These are phyloP conservation scores for Vicugna pacos DNA, from an alignment of 2,113 vertebrate genomes.

Conservation along the genomic window DNA sequence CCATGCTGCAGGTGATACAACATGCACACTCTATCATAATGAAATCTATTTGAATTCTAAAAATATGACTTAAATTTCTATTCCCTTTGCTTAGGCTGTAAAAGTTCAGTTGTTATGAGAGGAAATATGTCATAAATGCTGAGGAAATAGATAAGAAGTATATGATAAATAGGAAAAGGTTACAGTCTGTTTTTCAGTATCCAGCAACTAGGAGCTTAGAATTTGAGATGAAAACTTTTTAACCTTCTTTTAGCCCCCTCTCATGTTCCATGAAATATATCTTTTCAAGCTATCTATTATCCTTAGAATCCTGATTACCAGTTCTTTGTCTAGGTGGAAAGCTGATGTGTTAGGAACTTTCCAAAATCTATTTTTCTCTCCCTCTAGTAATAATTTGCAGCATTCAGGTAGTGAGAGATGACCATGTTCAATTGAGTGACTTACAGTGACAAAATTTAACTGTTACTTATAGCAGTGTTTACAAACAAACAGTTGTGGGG, in stretches of 20 bases:
- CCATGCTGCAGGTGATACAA: no score
- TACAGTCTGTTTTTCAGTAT: not conserved
- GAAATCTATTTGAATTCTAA: not conserved
- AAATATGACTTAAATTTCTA: not conserved
- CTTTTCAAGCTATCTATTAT: not conserved
- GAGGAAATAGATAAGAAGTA: not conserved
- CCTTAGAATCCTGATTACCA: not conserved
- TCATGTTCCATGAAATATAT: not conserved
- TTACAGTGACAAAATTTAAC: no score
- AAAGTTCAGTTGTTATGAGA: not conserved
- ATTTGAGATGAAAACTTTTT: not conserved
- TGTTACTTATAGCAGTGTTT: no score
- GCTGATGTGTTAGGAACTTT: not conserved
- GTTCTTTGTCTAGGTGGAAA: not conserved
- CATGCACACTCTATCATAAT: no score
- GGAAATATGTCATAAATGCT: not conserved
- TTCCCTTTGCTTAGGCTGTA: not conserved
- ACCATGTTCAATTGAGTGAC: no score
- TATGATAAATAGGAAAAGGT: not conserved
- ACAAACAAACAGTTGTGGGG: no score
- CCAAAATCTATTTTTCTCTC: not conserved
- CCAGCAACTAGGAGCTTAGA: not conserved
- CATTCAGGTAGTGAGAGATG: no score
- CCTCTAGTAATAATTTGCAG: no score
- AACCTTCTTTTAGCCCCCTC: not conserved